A percentile compares a stretch with the other conserved stretches of the same genome.
Conservation (phyloP, 2,888 invertebrate species). For the Girardia tigrina region DNA sequence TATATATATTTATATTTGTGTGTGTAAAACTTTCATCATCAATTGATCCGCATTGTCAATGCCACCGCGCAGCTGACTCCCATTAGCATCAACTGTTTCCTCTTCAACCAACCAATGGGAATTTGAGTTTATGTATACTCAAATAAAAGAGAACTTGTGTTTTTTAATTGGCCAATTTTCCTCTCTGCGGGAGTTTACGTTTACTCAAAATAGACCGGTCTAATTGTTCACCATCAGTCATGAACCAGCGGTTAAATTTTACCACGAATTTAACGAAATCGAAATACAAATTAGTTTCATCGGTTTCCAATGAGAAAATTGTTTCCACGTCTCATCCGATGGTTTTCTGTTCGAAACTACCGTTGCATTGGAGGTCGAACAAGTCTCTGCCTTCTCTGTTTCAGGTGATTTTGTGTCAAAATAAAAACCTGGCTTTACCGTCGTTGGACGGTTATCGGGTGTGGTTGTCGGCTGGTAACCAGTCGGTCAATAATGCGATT, state of each 20-base stretch:
- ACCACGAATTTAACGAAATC: background rate
- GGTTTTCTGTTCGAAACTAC: slow-evolving; percentile 80
- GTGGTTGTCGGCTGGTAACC: slow-evolving; percentile 82
- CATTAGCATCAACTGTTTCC: background rate
- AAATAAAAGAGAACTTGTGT: background rate
- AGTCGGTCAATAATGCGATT: slow-evolving; percentile 86
- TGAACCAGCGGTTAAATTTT: background rate
- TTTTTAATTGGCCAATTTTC: slow-evolving; percentile 23
- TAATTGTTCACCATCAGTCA: background rate
- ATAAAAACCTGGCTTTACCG: slow-evolving; percentile 10
- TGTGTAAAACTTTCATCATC: background rate
- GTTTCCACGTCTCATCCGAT: slow-evolving; percentile 57
- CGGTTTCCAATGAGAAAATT: background rate
- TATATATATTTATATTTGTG: background rate
- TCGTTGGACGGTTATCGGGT: slow-evolving; percentile 66
- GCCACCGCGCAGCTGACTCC: background rate
- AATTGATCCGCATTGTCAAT: slow-evolving; percentile 14
- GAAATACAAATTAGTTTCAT: background rate
- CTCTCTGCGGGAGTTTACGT: slow-evolving; percentile 7
- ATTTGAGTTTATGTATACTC: background rate
- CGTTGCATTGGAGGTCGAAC: slow-evolving; percentile 91
- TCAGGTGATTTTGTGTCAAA: slow-evolving; percentile 61
- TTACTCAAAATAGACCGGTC: too few species aligned
- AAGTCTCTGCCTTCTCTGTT: slow-evolving; percentile 90
- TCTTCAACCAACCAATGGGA: background rate